A percentile compares a stretch with the other conserved stretches of the same genome.
These are phyloP conservation scores for Spea multiplicata DNA, from an alignment of 2,113 vertebrate genomes.

Conservation along the genomic window DNA sequence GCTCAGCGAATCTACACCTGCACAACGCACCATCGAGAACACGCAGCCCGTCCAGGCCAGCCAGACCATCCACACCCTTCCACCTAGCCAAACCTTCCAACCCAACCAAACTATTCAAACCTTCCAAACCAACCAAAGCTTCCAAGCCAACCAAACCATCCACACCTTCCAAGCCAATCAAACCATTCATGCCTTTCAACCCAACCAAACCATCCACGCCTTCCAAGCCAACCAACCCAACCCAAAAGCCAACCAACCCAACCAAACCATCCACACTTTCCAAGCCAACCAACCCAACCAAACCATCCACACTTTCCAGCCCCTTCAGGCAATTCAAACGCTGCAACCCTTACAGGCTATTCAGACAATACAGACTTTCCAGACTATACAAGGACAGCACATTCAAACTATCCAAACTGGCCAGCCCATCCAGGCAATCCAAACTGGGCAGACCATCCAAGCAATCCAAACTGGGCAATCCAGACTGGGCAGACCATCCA, in stretches of 20 bases:
- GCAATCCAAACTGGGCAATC: neutral
- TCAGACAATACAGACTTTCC: neutral
- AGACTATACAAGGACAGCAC: neutral
- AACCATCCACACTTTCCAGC: neutral
- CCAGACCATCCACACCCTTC: neutral
- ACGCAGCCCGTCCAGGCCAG: neutral
- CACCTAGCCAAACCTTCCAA: neutral
- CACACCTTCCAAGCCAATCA: constrained; percentile 14
- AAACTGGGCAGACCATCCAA: neutral
- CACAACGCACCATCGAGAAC: neutral
- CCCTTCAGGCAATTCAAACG: neutral
- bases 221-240: constrained; percentile 8
- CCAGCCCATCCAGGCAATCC: neutral
- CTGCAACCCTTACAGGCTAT: neutral
- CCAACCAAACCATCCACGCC: constrained; percentile 17
- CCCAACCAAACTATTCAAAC: neutral
- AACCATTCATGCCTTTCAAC: constrained; percentile 15
- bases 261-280: neutral
- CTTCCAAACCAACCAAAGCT: neutral
- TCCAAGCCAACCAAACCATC: neutral
- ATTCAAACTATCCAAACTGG: neutral
- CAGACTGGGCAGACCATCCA: neutral
- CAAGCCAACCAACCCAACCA: neutral
- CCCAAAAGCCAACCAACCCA: constrained; percentile 12
- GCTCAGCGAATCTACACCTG: constrained; percentile 34